Evolutionary conservation across 2,888 invertebrate species (phyloP), one percentile per base, ranked within the genome.

Genomic region (Gastracanthus pulcherrimus): DNA sequence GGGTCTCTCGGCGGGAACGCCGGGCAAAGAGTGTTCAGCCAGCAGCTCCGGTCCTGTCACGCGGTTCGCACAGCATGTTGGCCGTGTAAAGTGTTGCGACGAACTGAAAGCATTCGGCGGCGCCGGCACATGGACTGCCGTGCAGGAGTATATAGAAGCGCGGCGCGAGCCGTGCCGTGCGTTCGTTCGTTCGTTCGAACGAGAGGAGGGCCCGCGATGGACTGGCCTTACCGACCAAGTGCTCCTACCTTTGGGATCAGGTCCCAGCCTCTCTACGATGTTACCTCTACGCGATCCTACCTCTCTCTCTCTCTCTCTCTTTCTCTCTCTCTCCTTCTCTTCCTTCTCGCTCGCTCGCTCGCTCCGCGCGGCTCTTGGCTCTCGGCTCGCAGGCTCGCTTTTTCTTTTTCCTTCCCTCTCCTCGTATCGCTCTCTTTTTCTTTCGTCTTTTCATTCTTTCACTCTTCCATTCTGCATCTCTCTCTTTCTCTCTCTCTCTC

Each of bases 201-300:
- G 90, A 89, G 89, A 90, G 89, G 90, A 91, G 90, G 90, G 88
- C 89, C 89, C 89, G 89, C 90, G 90, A 91, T 90, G 91, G 91
- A 91, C 91, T 91, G 91, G 90, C 87, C 89, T 89, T 77, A 77
- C 82, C 84, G 69, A 81, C 86, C 86, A 85, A 87, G 88, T 86
- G 88, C 89, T 89, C 91, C 90, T 90, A 89, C 90, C 91, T 91
- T 91, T 91, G 87, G 89, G 90, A 90, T 90, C 91, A 87, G 88
- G 89, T 90, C 90, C 88, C 90, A 89, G 89, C 90, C 90, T 89
- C 90, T 88, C 89, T 89, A 88, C 88, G 88, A 89, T 88, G 87
- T 86, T 89, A 87, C 89, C 88, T 88, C 86, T 85, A 84, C 85
- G 83, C 85, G 81, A 78, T 85, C 84, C 86, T 86, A 84, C 86